Evolutionary conservation across 2,797 vertebrate species (phyloP).

Genomic region (Kryptopterus vitreolus): DNA sequence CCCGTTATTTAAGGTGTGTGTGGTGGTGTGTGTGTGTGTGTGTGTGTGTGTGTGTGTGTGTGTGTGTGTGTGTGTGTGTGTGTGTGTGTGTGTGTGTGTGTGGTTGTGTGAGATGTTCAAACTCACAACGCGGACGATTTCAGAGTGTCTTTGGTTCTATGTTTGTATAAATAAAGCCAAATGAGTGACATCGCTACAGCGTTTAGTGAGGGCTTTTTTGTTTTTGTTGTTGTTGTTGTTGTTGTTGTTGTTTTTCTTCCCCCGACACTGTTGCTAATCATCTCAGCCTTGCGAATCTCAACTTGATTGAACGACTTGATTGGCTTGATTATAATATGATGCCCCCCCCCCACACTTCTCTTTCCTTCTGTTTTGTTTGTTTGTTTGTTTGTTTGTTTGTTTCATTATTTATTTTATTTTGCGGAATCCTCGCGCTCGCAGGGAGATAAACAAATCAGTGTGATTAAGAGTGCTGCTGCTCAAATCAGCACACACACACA

Average conservation of each 20-base stretch:
- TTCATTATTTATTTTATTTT: slow-evolving; percentile 12
- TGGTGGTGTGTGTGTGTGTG: too few species aligned
- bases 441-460: slow-evolving; percentile 79
- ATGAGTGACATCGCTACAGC: neutral
- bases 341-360: slow-evolving; percentile 59
- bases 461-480: slow-evolving; percentile 75
- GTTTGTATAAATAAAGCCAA: slow-evolving; percentile 39
- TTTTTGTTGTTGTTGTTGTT: neutral
- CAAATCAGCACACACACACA: slow-evolving; percentile 38
- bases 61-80: neutral
- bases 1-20: too few species aligned
- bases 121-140: too few species aligned
- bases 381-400: neutral
- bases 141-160: slow-evolving; percentile 7
- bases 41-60: neutral
- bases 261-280: slow-evolving; percentile 64
- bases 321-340: slow-evolving; percentile 78
- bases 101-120: too few species aligned
- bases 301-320: slow-evolving; percentile 83
- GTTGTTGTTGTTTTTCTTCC: neutral
- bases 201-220: slow-evolving; percentile 62
- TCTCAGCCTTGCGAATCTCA: slow-evolving; percentile 71
- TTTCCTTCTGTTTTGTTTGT: neutral
- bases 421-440: slow-evolving; percentile 39
- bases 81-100: neutral